Base-by-base conservation (phyloP, 2,797 vertebrate genomes). In the Bryconaethiops microstoma region DNA sequence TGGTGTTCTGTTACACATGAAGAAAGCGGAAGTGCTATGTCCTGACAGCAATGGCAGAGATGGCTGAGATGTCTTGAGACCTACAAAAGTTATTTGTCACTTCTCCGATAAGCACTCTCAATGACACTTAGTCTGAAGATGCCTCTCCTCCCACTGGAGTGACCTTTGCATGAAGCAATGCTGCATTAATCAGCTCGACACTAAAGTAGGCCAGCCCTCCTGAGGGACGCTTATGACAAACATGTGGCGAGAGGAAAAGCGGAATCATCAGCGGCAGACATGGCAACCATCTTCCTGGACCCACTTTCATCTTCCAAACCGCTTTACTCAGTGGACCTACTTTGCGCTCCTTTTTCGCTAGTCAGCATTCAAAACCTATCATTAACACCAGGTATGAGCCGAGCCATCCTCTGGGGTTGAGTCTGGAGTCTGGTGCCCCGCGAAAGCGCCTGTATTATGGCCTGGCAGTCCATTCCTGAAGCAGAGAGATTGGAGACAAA, bases 121-220 rank as follows among this genome's bases (percentile, higher is more conserved):
- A 64, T 73, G 89, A 86, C 86, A 82, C 78, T 69, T 80, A 85
- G 82, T 86, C 67, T 84, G 79, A 86, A 84, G 59, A 88, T 70
- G 67, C 80, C 69, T 77, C 83, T 90, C 70, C 79, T 88, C 77
- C 72, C 88, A 82, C 84, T 82, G 80, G 78, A 75, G 76, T 90
- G 91, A 93, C 92, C 92, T 93, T 92, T 92, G 88, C 88, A 88
- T 88, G 73, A 76, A 86, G 89, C 80, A 23, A 74, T 75, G 88
- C 63, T 87, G 86, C 89, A 94, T 93, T 92, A 93, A 94, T 94
- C 93, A 93, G 92, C 89, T 89, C 89, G 84, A 82, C 89, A 89
- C 91, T 90, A 93, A 94, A 93, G 86, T 93, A 91, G 91, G 93
- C 92, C 93, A 93, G 90, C 83, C 84, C 80, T 83, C 70, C 88